Evolutionary conservation across 2,888 invertebrate species (phyloP).

Genomic region (Nymphalis polychloros): DNA sequence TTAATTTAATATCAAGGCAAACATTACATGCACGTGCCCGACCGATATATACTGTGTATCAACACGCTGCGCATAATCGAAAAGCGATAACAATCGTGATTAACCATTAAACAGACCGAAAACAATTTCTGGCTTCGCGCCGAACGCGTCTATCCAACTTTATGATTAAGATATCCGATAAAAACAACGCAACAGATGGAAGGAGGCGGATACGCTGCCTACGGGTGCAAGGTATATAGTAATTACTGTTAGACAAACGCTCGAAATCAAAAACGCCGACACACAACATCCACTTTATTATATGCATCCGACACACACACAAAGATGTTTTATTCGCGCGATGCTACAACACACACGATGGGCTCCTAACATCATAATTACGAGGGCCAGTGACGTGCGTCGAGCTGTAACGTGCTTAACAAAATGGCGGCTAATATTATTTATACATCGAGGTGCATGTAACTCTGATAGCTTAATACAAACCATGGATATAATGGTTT

Average conservation of each 20-base stretch:
- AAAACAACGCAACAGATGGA: conserved; percentile 45
- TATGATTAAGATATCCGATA: conserved; percentile 54
- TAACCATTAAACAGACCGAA: conserved; percentile 46
- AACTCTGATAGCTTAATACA: conserved; percentile 58
- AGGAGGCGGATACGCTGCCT: conserved; percentile 51
- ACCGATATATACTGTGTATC: neutral
- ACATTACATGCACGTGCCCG: conserved; percentile 32
- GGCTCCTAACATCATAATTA: conserved; percentile 73
- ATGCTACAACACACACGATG: conserved; percentile 48
- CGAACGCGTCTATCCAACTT: conserved; percentile 43
- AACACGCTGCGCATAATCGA: conserved; percentile 44
- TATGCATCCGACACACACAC: conserved; percentile 38
- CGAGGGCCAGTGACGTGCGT: conserved; percentile 77
- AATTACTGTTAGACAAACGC: conserved; percentile 77
- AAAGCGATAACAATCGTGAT: conserved; percentile 50
- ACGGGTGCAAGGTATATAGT: conserved; percentile 77
- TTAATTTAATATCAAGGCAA: conserved; percentile 36
- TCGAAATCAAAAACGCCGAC: conserved; percentile 76
- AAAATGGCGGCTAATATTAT: conserved; percentile 78
- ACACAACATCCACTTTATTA: conserved; percentile 43
- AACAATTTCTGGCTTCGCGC: conserved; percentile 42
- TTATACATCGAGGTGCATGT: conserved; percentile 60
- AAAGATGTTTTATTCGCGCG: conserved; percentile 43
- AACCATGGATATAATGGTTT: conserved; percentile 48
- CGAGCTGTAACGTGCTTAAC: conserved; percentile 79